Evolutionary conservation across 2,797 vertebrate species (phyloP), one percentile per base, ranked within the genome.

Genomic region (Phoebastria nigripes): DNA sequence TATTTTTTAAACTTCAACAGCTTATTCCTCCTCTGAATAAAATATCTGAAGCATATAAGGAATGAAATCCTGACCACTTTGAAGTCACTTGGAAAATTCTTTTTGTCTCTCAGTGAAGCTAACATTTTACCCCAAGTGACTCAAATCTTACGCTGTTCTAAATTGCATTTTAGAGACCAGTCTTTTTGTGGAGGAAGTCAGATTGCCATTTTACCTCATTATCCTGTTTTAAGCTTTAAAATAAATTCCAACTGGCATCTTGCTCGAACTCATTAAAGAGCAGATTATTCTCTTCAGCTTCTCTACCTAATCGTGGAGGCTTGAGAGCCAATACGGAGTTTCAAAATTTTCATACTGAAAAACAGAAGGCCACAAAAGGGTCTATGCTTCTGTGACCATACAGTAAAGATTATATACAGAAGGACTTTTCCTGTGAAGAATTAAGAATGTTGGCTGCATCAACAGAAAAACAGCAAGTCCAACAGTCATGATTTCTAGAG

Each of bases 61-160:
- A 93, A 90, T 84, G 66, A 87, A 90, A 84, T 87, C 31, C 62
- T 87, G 62, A 76, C 82, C 85, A 47, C 76, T 92, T 77, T 77
- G 90, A 96, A 94, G 55, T 77, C 21, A 52, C 42, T 84, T 65
- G 66, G 62, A 94, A 95, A 94, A 88, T 47, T 86, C 24, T 70
- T 82, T 72, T 91, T 77, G 51, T 73, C 29, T 63, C 41, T 81
- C 4, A 9, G 12, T 66, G 35, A 83, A 82, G 35, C 39, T 81
- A 83, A 70, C 73, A 52, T 90, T 93, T 93, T 28, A 62, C n/a
- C 73, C 42, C 8, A 51, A 72, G 33, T 83, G 85, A 86, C 28
- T 83, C 16, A 76, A 88, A 61, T 52, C 16, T 82, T 76, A 11
- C 0, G 0, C 31, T 82, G 18, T 35, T 78, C 17, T 24, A 62